Conservation (phyloP, 1,140 invertebrate species). For the Cherax destructor region DNA sequence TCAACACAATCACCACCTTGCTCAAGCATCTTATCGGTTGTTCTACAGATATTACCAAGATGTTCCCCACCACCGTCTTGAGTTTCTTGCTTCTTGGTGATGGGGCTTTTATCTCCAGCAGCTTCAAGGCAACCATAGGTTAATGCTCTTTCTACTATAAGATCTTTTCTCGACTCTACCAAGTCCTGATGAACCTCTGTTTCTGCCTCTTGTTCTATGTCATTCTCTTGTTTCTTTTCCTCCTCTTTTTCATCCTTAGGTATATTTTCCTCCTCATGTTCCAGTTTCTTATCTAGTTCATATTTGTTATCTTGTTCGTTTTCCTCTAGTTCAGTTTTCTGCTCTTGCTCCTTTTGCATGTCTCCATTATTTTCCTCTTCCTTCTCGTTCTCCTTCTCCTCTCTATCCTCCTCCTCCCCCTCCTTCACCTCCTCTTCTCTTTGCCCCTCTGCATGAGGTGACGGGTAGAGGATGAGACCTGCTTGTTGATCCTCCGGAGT, state of each 20-base stretch:
- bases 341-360: background rate
- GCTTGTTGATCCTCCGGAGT: conserved; percentile 32
- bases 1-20: background rate
- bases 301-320: background rate
- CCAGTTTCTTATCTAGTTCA: background rate
- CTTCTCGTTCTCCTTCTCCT: background rate
- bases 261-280: background rate
- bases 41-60: background rate
- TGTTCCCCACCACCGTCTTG: background rate
- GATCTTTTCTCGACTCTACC: background rate
- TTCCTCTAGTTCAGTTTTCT: background rate
- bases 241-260: no score
- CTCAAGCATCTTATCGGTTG: background rate
- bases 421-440: conserved; percentile 3
- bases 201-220: background rate
- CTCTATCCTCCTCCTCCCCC: background rate
- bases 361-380: background rate
- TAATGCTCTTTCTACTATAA: background rate
- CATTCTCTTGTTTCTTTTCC: conserved; percentile 2
- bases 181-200: no score
- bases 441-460: background rate
- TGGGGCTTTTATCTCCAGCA: background rate
- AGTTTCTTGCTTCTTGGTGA: background rate
- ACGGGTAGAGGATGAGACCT: conserved; percentile 40
- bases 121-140: background rate